These are phyloP conservation scores for Scaptomyza polygonia DNA, from an alignment of 2,888 invertebrate genomes.

Conservation along the genomic window DNA sequence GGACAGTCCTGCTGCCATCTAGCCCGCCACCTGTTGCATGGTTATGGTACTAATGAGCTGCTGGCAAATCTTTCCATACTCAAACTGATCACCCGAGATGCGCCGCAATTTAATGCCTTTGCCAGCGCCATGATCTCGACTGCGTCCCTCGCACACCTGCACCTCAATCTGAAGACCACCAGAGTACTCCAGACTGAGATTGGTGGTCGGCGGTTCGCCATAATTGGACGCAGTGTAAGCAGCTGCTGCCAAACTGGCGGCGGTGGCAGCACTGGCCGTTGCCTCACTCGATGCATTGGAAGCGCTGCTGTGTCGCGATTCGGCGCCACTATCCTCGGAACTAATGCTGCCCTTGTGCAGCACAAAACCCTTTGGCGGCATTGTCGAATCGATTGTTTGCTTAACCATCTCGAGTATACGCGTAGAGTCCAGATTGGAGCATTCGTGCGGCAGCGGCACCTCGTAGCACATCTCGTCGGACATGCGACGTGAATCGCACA, in stretches of 20 bases:
- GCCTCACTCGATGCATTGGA: slow-evolving; percentile 64
- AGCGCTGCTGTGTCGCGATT: slow-evolving; percentile 66
- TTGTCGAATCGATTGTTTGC: slow-evolving; percentile 90
- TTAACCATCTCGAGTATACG: slow-evolving; percentile 92
- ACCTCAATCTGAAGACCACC: slow-evolving; percentile 94
- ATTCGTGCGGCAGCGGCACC: slow-evolving; percentile 91
- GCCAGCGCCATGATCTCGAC: slow-evolving; percentile 85
- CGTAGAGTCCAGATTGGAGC: slow-evolving; percentile 91
- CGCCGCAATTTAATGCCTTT: slow-evolving; percentile 93
- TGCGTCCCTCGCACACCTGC: slow-evolving; percentile 90
- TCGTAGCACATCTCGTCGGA: slow-evolving; percentile 87
- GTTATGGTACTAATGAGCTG: slow-evolving; percentile 94
- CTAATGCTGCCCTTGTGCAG: slow-evolving; percentile 84
- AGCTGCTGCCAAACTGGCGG: slow-evolving; percentile 14
- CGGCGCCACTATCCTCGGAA: slow-evolving; percentile 78
- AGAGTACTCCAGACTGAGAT: slow-evolving; percentile 89
- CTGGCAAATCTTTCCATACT: slow-evolving; percentile 94
- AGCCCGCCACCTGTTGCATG: slow-evolving; percentile 85
- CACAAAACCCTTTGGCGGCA: slow-evolving; percentile 89
- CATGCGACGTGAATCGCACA: slow-evolving; percentile 83
- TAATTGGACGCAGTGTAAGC: slow-evolving; percentile 7
- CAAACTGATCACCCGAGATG: slow-evolving; percentile 94
- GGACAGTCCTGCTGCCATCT: slow-evolving; percentile 43
- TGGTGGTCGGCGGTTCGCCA: slow-evolving; percentile 84
- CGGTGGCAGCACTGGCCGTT: slow-evolving; percentile 39